Conservation (phyloP, 1,140 invertebrate species). For the Nasonia longicornis region DNA sequence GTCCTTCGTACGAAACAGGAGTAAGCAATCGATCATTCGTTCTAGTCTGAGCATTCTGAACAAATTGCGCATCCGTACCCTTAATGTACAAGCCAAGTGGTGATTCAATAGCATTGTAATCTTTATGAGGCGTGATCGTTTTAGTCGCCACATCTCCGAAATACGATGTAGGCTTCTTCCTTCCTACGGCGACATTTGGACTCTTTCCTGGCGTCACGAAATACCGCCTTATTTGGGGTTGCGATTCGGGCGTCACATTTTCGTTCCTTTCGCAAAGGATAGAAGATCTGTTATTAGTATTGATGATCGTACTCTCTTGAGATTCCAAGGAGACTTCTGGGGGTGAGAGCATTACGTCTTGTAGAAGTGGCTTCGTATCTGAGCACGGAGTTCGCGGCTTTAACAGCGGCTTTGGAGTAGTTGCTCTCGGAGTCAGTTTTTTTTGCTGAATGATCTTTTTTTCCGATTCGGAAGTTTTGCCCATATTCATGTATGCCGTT, state of each 20-base stretch:
- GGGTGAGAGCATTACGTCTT: not conserved
- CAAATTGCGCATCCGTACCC: slow-evolving; percentile 43
- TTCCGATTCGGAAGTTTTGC: not conserved
- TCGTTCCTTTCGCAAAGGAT: not conserved
- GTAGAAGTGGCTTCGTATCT: not conserved
- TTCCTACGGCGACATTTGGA: not conserved
- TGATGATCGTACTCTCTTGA: not conserved
- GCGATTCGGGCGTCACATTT: not conserved
- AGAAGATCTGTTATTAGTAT: not conserved
- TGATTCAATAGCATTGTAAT: slow-evolving; percentile 48
- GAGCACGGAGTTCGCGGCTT: not conserved
- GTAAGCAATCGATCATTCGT: slow-evolving; percentile 38
- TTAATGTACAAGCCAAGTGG: slow-evolving; percentile 52
- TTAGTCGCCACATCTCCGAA: slow-evolving; percentile 34
- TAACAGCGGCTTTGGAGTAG: not conserved
- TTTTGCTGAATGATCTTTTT: slow-evolving; percentile 17
- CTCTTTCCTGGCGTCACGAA: slow-evolving; percentile 51
- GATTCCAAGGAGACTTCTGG: not conserved
- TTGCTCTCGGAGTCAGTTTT: not conserved
- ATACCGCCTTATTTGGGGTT: slow-evolving; percentile 8
- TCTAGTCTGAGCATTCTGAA: slow-evolving; percentile 49
- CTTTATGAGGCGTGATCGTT: not conserved
- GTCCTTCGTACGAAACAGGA: not conserved
- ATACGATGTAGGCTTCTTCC: slow-evolving; percentile 47
- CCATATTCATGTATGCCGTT: not conserved